These are phyloP conservation scores for Pseudomyrmex concolor DNA, from an alignment of 1,140 invertebrate genomes.

Conservation along the genomic window DNA sequence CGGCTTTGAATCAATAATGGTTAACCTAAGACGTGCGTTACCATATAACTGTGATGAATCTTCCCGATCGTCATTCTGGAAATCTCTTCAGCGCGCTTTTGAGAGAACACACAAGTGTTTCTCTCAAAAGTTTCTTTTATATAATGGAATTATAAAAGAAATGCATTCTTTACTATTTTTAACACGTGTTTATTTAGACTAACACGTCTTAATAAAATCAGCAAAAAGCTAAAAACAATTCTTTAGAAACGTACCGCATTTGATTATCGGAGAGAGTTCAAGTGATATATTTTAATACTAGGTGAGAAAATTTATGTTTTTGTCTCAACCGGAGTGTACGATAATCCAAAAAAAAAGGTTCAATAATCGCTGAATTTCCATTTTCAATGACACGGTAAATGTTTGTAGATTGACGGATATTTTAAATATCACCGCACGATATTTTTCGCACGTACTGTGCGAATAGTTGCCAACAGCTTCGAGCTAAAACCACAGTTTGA, in stretches of 20 bases:
- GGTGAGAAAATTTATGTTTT: not conserved
- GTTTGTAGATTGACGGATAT: slow-evolving; percentile 16
- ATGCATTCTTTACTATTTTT: not conserved
- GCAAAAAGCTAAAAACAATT: no score
- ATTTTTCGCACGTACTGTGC: slow-evolving; percentile 15
- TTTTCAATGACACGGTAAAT: slow-evolving; percentile 14
- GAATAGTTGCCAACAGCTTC: slow-evolving; percentile 39
- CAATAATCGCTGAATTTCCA: not conserved
- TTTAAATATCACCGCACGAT: slow-evolving; percentile 13
- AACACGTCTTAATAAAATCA: no score
- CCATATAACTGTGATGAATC: slow-evolving; percentile 65
- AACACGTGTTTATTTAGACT: not conserved
- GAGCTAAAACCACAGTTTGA: slow-evolving; percentile 55
- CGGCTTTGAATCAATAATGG: slow-evolving; percentile 46
- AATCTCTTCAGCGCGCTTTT: not conserved
- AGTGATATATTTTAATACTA: no score
- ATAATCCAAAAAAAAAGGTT: slow-evolving; percentile 2
- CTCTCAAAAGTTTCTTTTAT: not conserved
- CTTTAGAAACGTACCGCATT: no score
- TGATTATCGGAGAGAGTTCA: no score
- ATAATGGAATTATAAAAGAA: no score
- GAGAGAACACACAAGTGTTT: slow-evolving; percentile 44
- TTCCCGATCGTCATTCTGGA: slow-evolving; percentile 44
- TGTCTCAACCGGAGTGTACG: not conserved
- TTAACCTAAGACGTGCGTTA: slow-evolving; percentile 29